These are phyloP conservation scores for Thunnus maccoyii DNA, from an alignment of 2,113 vertebrate genomes.

Conservation along the genomic window DNA sequence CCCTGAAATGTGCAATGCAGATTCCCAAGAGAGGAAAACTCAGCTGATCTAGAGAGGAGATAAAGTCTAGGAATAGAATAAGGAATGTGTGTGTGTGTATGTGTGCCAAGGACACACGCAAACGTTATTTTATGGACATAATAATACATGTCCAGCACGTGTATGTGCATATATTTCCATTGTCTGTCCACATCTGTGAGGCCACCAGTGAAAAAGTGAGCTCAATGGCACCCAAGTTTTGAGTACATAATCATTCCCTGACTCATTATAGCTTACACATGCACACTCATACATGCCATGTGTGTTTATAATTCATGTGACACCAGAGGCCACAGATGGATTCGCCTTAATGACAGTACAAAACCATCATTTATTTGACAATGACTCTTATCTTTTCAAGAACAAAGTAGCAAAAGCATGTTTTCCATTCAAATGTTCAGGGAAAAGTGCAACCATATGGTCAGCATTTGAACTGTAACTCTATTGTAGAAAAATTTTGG, in stretches of 20 bases:
- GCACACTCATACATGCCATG: conserved; percentile 35
- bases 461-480: conserved; percentile 12
- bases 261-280: conserved; percentile 49
- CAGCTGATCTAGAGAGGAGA: conserved; percentile 59
- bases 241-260: conserved; percentile 49
- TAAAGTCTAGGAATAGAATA: conserved; percentile 43
- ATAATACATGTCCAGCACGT: conserved; percentile 26
- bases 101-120: neutral
- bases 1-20: conserved; percentile 59
- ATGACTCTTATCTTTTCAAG: conserved; percentile 41
- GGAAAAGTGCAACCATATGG: conserved; percentile 66
- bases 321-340: conserved; percentile 69
- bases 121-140: conserved; percentile 1
- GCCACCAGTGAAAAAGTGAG: conserved; percentile 24
- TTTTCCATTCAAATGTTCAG: conserved; percentile 36
- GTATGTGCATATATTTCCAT: conserved; percentile 55
- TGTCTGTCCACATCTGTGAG: conserved; percentile 58
- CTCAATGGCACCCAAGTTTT: conserved; percentile 11
- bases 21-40: conserved; percentile 49
- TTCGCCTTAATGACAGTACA: conserved; percentile 57
- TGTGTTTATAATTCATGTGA: conserved; percentile 67
- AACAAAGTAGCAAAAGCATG: conserved; percentile 37
- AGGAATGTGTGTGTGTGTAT: conserved; percentile 15
- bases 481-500: conserved; percentile 16
- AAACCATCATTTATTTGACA: conserved; percentile 68